A percentile compares a stretch with the other conserved stretches of the same genome.
Evolutionary conservation across 2,888 invertebrate species (phyloP).

Genomic region (Tyria jacobaeae): DNA sequence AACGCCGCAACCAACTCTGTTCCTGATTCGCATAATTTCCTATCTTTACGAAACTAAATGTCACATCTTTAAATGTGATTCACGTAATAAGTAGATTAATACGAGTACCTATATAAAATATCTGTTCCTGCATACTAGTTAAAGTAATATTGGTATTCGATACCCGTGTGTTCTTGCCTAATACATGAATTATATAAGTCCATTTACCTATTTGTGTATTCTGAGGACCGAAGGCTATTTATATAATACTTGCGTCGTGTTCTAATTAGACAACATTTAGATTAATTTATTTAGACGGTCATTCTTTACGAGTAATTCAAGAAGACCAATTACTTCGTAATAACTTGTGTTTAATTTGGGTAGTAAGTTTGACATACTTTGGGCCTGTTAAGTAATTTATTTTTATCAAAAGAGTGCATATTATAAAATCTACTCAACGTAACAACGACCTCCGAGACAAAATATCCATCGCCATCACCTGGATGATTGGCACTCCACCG

Average conservation of each 20-base stretch:
- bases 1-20: not conserved
- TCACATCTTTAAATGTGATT: not conserved
- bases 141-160: not conserved
- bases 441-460: too few relatives aligned
- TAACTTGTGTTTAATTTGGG: not conserved
- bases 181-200: not conserved
- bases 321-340: not conserved
- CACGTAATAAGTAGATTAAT: constrained; percentile 1
- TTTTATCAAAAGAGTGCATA: not conserved
- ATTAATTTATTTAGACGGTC: not conserved
- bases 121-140: constrained; percentile 18
- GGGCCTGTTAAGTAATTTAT: not conserved
- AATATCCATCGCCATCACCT: too few relatives aligned
- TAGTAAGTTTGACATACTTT: not conserved
- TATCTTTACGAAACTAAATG: not conserved
- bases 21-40: constrained; percentile 1
- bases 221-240: not conserved
- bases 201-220: not conserved
- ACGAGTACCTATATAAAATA: constrained; percentile 17
- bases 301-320: not conserved
- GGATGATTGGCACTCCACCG: too few relatives aligned
- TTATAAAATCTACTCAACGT: too few relatives aligned
- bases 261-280: not conserved
- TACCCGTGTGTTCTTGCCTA: constrained; percentile 1
- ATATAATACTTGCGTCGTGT: not conserved